Percentiles rank a stretch among this genome's conserved stretches.
Evolutionary conservation across 2,113 vertebrate species (phyloP).

Genomic region (Speoplatyrhinus poulsoni): DNA sequence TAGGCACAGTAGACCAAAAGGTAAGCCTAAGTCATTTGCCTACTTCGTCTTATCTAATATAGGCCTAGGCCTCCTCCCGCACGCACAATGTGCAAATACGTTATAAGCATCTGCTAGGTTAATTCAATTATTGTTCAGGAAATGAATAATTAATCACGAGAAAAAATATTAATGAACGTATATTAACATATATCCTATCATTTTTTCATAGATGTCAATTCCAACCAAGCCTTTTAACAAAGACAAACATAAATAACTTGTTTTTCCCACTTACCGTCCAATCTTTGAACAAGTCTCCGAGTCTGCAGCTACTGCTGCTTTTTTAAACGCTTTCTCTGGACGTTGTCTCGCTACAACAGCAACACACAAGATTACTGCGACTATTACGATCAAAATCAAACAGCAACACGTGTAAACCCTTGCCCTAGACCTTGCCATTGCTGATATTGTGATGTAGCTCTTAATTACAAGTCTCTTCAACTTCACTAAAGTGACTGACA

Average conservation of each 20-base stretch:
- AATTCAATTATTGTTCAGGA: not conserved
- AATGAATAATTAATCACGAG: no score
- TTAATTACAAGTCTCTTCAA: not conserved
- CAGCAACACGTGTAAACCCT: conserved; percentile 42
- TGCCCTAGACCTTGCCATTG: conserved; percentile 57
- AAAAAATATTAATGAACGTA: no score
- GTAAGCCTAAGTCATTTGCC: no score
- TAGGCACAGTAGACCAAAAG: no score
- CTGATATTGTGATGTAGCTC: not conserved
- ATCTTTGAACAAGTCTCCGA: conserved; percentile 78
- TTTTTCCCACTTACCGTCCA: conserved; percentile 75
- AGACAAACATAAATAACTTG: not conserved
- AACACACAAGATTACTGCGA: conserved; percentile 39
- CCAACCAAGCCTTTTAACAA: not conserved
- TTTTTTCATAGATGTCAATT: no score
- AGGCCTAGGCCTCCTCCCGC: not conserved
- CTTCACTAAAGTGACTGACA: not conserved
- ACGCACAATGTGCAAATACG: not conserved
- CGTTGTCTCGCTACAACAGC: conserved; percentile 33
- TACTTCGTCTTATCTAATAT: no score
- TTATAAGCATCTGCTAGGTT: not conserved
- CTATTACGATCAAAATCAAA: conserved; percentile 40
- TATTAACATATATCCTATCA: no score
- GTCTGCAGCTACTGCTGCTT: conserved; percentile 83
- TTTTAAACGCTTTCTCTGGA: conserved; percentile 47